phyloP scores from a whole-genome alignment of 2,113 vertebrate genomes.

The Anoplopoma fimbria region DNA sequence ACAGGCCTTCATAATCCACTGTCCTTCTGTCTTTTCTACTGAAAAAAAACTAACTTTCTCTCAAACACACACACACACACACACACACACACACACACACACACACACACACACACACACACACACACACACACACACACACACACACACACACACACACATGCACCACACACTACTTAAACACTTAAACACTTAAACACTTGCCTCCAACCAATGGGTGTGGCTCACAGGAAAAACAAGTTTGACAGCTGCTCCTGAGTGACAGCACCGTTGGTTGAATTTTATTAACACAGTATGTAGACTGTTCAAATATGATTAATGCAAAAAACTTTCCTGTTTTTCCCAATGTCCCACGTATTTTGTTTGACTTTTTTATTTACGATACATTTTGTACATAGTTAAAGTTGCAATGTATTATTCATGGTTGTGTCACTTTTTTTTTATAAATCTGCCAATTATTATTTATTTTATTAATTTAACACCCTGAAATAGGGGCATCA shows the following conservation, averaged over 20 bases:
- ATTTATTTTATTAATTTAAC: no score
- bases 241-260: constrained; percentile 25
- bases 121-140: background rate
- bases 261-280: constrained; percentile 7
- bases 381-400: no score
- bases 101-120: background rate
- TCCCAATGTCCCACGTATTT: no score
- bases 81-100: constrained; percentile 6
- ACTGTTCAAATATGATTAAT: background rate
- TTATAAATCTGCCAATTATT: no score
- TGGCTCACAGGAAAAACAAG: constrained; percentile 64
- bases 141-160: constrained; percentile 7
- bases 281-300: background rate
- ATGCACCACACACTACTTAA: constrained; percentile 4
- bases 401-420: no score
- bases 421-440: no score
- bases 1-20: background rate
- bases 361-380: no score
- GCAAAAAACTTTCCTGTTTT: no score
- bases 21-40: background rate
- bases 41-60: background rate
- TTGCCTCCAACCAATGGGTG: constrained; percentile 54
- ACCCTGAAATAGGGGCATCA: background rate
- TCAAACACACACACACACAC: background rate
- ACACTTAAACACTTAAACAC: constrained; percentile 6